These are phyloP conservation scores for Strigamia maritima DNA, from an alignment of 2,888 invertebrate species.

Conservation along the genomic window DNA sequence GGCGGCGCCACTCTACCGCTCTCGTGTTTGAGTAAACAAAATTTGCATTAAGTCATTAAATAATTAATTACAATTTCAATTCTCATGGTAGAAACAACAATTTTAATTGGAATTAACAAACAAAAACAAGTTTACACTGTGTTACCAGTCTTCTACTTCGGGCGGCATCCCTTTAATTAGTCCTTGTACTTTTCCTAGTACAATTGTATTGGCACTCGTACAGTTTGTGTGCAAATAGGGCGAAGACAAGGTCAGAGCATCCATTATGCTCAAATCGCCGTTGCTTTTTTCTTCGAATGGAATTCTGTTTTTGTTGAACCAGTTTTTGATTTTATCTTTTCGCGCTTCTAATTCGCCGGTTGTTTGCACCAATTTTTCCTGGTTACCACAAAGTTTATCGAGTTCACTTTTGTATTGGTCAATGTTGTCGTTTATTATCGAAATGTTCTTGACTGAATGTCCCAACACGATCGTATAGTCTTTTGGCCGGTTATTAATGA, in stretches of 20 bases:
- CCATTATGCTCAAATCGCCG: conserved; percentile 39
- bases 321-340: conserved; percentile 47
- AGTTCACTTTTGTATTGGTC: not conserved
- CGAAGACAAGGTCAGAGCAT: conserved; percentile 49
- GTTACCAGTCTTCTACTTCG: conserved; percentile 47
- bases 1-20: not conserved
- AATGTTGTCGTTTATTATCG: not conserved
- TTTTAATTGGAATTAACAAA: not conserved
- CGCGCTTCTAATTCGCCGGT: conserved; percentile 47
- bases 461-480: not conserved
- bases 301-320: conserved; percentile 50
- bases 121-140: not conserved
- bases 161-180: conserved; percentile 51
- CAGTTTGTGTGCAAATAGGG: conserved; percentile 50
- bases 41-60: not conserved
- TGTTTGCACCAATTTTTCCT: conserved; percentile 4
- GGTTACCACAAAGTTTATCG: not conserved
- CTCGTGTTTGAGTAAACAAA: not conserved
- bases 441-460: conserved; percentile 22
- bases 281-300: conserved; percentile 47
- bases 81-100: not conserved
- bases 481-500: not conserved
- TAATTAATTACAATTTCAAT: too few species aligned
- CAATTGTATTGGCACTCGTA: conserved; percentile 52
- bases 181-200: conserved; percentile 51